A percentile compares a stretch with the other conserved stretches of the same genome.
phyloP scores from a whole-genome alignment of 2,113 vertebrate species.

The Triplophysa rosa region DNA sequence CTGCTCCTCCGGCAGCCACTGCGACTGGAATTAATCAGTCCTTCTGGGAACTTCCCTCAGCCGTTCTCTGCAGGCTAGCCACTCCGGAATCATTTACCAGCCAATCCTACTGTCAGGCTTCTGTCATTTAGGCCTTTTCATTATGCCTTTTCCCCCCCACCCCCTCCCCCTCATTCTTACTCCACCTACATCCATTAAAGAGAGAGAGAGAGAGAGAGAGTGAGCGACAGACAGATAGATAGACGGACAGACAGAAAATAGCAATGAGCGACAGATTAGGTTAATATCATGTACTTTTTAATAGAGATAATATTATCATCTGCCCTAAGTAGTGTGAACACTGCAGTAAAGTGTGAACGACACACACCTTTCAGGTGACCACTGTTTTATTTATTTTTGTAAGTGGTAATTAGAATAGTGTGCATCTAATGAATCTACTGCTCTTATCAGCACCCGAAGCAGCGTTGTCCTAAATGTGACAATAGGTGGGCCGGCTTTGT shows the following conservation, averaged over 20 bases:
- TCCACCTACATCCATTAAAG: conserved; percentile 56
- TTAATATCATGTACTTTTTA: conserved; percentile 84
- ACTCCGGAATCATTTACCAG: conserved; percentile 99
- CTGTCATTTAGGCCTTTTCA: conserved; percentile 99
- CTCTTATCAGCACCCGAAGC: background rate
- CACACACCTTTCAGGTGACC: conserved; percentile 64
- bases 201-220: background rate
- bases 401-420: conserved; percentile 70
- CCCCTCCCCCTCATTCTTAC: conserved; percentile 47
- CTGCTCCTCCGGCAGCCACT: conserved; percentile 91
- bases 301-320: conserved; percentile 76
- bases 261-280: conserved; percentile 91
- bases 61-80: conserved; percentile 87
- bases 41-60: conserved; percentile 97
- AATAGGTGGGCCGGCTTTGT: conserved; percentile 66
- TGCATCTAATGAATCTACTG: conserved; percentile 62
- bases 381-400: conserved; percentile 37
- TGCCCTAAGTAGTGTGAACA: conserved; percentile 70
- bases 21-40: conserved; percentile 99
- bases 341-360: conserved; percentile 57
- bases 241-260: conserved; percentile 63
- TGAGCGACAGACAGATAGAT: conserved; percentile 25
- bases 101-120: conserved; percentile 99
- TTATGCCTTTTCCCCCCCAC: conserved; percentile 77
- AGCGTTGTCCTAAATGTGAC: conserved; percentile 68